Evolutionary conservation across 2,888 invertebrate species (phyloP), one percentile per base, ranked within the genome.

Genomic region (Dasypolia templi): DNA sequence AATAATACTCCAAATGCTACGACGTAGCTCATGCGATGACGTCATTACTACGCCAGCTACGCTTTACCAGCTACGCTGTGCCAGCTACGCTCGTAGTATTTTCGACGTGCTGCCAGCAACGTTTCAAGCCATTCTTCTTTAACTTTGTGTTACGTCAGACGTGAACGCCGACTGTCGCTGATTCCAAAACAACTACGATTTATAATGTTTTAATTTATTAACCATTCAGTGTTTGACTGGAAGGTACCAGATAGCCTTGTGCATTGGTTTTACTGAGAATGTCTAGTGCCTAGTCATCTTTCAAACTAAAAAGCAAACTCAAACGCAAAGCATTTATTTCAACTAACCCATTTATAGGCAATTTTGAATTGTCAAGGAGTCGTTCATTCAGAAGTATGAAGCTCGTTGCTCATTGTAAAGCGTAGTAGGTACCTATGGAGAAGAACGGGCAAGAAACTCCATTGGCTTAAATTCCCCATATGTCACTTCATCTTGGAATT

Each of bases 11-110:
- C 1, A 35, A 53, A 46, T 49, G 39, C 79, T 79, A 79, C 64
- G 61, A 7, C 65, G 72, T 72, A 72, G 61, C 22, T n/a, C 14
- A 26, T 12, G 14, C 11, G 19, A 29, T 79, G 59, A 79, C 63
- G 46, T 65, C 79, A 72, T 26, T 35, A 44, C 77, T 67, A 76
- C 77, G 66, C n/a, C 42, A 2, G 68, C n/a, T 59, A 71, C 66
- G 44, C 51, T 19, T 19, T n/a, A n/a, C n/a, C 42, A 2, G 68
- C n/a, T 59, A 71, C 66, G 44, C 51, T 19, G n/a, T 19, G 66
- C n/a, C 42, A 2, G 68, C n/a, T 59, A 71, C 66, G 44, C 51
- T 46, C 26, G 58, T 53, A 73, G 79, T 32, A 32, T 26, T 56
- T 58, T 53, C 26, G 55, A 61, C 14, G 42, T 22, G 22, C 72